Evolutionary conservation across 2,797 vertebrate species (phyloP).

Genomic region (Peromyscus nudipes): DNA sequence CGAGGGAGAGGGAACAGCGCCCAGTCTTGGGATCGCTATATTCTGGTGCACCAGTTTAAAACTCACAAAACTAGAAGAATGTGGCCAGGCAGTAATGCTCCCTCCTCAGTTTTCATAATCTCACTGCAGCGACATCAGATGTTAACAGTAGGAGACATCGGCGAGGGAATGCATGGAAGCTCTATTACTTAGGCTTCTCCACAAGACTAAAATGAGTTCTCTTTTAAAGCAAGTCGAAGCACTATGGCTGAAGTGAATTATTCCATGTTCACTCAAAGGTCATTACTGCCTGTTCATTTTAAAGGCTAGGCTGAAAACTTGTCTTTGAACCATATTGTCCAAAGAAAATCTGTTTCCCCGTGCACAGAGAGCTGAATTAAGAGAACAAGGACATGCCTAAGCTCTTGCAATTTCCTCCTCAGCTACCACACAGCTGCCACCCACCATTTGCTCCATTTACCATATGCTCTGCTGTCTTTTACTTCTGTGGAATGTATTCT

Average conservation of each 20-base stretch:
- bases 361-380: not conserved
- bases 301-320: constrained; percentile 23
- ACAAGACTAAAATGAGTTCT: not conserved
- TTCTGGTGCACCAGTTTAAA: not conserved
- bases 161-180: not conserved
- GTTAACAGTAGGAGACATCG: not conserved
- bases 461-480: constrained; percentile 23
- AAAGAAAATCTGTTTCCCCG: not conserved
- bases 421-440: not conserved
- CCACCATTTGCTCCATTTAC: constrained; percentile 11
- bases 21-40: not conserved
- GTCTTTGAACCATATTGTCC: not conserved
- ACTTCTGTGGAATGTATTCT: not conserved
- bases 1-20: not conserved
- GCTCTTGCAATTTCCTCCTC: not conserved
- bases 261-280: not conserved
- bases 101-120: not conserved
- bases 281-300: constrained; percentile 2
- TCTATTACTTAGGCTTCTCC: not conserved
- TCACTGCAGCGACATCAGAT: not conserved
- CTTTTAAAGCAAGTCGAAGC: not conserved
- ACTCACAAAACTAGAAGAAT: not conserved
- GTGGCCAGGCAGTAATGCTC: not conserved
- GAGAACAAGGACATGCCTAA: not conserved
- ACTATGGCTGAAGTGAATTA: not conserved